Evolutionary conservation across 2,797 vertebrate genomes (phyloP), one percentile per base, ranked within the genome.

Genomic region (Chaetodon trifasciatus): DNA sequence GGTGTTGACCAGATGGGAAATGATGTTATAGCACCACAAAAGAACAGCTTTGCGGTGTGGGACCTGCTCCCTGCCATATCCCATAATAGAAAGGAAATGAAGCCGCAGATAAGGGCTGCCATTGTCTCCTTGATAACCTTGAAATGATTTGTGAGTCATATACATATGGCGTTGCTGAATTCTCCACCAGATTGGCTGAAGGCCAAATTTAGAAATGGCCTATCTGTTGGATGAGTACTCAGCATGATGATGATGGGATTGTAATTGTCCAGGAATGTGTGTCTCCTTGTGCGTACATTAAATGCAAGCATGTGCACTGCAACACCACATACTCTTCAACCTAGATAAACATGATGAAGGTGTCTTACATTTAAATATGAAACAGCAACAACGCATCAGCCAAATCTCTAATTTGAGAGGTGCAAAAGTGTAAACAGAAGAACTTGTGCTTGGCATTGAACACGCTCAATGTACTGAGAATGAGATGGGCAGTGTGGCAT

Each of bases 71-170:
- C 88, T 81, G 84, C 78, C 87, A 78, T 78, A 85, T 78, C 71
- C 80, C 47, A 83, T 91, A 88, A 88, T 80, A 84, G 58, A 79
- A 84, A 78, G 81, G 81, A 91, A 91, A 90, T 89, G 56, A 89
- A 90, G 84, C 53, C 52, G 58, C 12, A 79, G 86, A 89, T 90
- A 89, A 90, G 83, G 12, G 78, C 79, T 81, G 74, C 66, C 73
- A 84, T 80, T 49, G 66, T 86, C 70, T 84, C 76, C 74, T 84
- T 85, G 63, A 89, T 90, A 88, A 88, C 83, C 86, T 89, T 91
- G 79, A 86, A 84, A 85, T 83, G 40, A 86, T 80, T 78, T 77
- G 67, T 76, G 67, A 71, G 74, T 42, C 68, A 81, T 70, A 58
- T 55, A 67, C 60, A 81, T 74, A 70, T 46, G 76, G 70, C 37